phyloP scores from a whole-genome alignment of 2,113 vertebrate species.

The Pteruthius melanotis region DNA sequence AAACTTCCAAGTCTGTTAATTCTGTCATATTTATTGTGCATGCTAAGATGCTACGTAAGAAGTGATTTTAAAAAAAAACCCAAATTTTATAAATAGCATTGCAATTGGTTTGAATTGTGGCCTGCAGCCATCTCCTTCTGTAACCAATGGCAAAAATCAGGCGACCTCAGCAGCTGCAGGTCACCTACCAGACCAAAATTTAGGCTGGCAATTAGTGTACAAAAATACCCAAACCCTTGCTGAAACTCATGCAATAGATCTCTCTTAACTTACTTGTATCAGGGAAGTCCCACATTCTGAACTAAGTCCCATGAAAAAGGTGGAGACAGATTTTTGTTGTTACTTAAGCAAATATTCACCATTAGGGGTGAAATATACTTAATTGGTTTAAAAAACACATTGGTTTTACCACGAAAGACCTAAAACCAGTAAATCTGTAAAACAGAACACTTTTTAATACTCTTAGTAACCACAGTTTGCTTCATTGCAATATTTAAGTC shows the following conservation, averaged over 20 bases:
- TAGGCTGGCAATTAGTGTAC: background rate
- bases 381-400: background rate
- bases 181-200: background rate
- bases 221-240: background rate
- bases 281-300: background rate
- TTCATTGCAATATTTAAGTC: conserved; percentile 36
- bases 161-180: background rate
- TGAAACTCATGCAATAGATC: background rate
- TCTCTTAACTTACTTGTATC: background rate
- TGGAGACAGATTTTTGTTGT: background rate
- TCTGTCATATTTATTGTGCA: background rate
- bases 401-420: background rate
- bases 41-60: background rate
- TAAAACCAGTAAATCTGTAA: background rate
- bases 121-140: background rate
- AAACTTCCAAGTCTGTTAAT: background rate
- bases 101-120: background rate
- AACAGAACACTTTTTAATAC: background rate
- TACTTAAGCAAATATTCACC: background rate
- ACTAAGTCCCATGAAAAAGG: background rate
- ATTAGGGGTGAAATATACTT: background rate
- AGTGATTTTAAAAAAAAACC: background rate
- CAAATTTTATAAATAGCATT: background rate
- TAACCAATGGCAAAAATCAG: background rate
- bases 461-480: conserved; percentile 6